Base-by-base conservation (phyloP, 1,140 invertebrate species). In the Aplysia californica region DNA sequence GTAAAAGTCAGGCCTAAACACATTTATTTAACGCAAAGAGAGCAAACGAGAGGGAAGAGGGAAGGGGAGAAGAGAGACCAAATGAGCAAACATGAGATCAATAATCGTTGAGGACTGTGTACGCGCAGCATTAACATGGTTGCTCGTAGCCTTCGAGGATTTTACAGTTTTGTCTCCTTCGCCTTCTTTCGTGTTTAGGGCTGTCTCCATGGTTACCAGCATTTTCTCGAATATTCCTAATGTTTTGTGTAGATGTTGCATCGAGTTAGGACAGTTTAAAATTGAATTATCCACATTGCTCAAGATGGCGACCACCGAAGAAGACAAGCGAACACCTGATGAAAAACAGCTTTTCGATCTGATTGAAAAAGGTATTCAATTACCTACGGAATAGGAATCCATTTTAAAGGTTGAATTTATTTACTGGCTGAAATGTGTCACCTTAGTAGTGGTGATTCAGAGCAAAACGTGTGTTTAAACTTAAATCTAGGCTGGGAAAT, bases 311-410 rank as follows among this genome's bases (percentile, higher is more conserved):
- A 29, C 59, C 23, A 39, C 59, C 21, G 23, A 3, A 10, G 61
- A 75, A 35, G 59, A 75, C 35, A 66, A 75, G n/a, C 26, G 72
- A 2, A 66, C 72, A 4, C 59, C 61, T 20, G 72, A 75, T 26
- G 72, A 75, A 31, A 75, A 75, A 29, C 64, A 75, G 41, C 23
- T 75, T 10, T 75, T 75, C 50, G 72, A 75, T 15, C 61, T 75
- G 4, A 66, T 75, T 35, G 72, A 75, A 38, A 75, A 75, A 75
- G 72, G 72, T 75, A 65, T n/a, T n/a, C n/a, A n/a, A 15, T 15
- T 50, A 50, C n/a, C n/a, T 10, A 23, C 29, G 6, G 29, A 18
- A 31, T 6, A 61, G 10, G 6, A 18, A 61, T 61, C 15, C 10
- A 26, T 61, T 61, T 61, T 23, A 61, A 61, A 23, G 58, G 10